phyloP scores from a whole-genome alignment of 2,888 invertebrate species.

The Caenorhabditis sp. region DNA sequence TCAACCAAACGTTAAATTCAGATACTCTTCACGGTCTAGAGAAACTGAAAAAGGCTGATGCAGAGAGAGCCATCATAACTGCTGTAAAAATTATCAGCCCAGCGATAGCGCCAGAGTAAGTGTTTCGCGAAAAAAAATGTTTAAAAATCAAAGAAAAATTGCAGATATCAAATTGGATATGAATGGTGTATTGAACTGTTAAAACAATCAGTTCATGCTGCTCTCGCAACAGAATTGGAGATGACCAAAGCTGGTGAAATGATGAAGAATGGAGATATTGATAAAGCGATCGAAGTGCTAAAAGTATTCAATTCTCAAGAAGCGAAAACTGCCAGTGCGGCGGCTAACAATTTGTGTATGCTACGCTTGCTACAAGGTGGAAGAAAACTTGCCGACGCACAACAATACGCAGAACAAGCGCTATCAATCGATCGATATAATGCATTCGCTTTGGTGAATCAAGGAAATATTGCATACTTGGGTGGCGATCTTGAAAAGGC shows the following conservation, averaged over 20 bases:
- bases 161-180: slow-evolving; percentile 74
- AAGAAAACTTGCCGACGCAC: slow-evolving; percentile 78
- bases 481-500: slow-evolving; percentile 73
- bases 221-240: slow-evolving; percentile 86
- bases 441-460: slow-evolving; percentile 83
- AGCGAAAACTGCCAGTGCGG: slow-evolving; percentile 83
- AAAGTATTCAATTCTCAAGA: slow-evolving; percentile 77
- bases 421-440: slow-evolving; percentile 81
- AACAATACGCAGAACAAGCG: slow-evolving; percentile 80
- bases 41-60: slow-evolving; percentile 77
- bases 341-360: slow-evolving; percentile 85
- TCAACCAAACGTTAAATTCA: slow-evolving; percentile 78
- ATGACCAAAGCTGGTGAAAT: slow-evolving; percentile 79
- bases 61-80: slow-evolving; percentile 84
- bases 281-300: slow-evolving; percentile 45
- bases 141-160: neutral
- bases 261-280: slow-evolving; percentile 48
- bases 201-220: slow-evolving; percentile 84
- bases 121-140: neutral
- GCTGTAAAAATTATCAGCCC: slow-evolving; percentile 89
- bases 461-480: slow-evolving; percentile 81
- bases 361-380: slow-evolving; percentile 85
- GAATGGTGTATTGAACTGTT: slow-evolving; percentile 89
- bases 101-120: slow-evolving; percentile 77
- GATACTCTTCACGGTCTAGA: slow-evolving; percentile 82